A percentile compares a stretch with the other conserved stretches of the same genome.
phyloP scores from a whole-genome alignment of 2,797 vertebrate species.

The Scyliorhinus canicula region DNA sequence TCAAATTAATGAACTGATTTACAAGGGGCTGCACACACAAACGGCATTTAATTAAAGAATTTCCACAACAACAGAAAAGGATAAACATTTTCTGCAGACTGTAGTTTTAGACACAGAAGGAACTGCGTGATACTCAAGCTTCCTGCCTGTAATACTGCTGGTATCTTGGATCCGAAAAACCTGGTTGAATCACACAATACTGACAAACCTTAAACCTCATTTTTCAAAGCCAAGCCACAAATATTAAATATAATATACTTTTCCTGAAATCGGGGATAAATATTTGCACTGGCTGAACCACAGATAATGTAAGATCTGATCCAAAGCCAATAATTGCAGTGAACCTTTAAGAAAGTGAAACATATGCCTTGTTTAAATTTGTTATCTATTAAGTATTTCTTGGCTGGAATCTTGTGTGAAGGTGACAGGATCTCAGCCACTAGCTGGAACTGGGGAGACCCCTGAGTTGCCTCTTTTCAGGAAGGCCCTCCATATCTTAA shows the following conservation, averaged over 20 bases:
- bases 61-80: background rate
- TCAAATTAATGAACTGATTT: background rate
- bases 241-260: constrained; percentile 44
- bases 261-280: constrained; percentile 47
- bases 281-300: constrained; percentile 54
- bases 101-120: background rate
- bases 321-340: constrained; percentile 40
- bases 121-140: background rate
- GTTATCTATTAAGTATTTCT: too few species aligned
- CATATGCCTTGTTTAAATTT: background rate
- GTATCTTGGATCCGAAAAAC: background rate
- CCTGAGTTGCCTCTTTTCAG: too few species aligned
- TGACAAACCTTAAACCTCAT: constrained; percentile 40
- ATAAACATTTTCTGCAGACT: background rate
- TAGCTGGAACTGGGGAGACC: too few species aligned
- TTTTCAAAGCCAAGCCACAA: constrained; percentile 43
- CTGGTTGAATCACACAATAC: background rate
- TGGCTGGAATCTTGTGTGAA: too few species aligned
- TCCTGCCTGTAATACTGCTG: background rate
- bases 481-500: too few species aligned
- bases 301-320: constrained; percentile 54
- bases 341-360: background rate
- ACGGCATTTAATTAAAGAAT: background rate
- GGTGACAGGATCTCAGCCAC: too few species aligned
- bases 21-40: background rate